Evolutionary conservation across 2,888 invertebrate species (phyloP).

Genomic region (Sipha maydis): DNA sequence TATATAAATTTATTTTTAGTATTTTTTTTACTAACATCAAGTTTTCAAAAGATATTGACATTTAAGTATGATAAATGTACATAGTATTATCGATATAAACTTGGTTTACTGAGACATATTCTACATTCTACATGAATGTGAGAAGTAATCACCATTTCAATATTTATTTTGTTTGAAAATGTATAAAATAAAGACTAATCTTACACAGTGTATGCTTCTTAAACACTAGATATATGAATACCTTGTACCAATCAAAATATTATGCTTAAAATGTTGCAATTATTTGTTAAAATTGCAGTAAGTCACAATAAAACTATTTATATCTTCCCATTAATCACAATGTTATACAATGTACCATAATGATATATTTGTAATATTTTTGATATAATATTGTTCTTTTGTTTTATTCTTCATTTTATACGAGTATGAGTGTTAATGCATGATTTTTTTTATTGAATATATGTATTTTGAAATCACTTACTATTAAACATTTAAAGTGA

Average conservation of each 20-base stretch:
- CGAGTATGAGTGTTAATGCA: no score
- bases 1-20: background rate
- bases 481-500: no score
- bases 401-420: no score
- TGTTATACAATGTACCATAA: no score
- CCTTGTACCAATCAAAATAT: conserved; percentile 18
- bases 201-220: conserved; percentile 62
- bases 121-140: conserved; percentile 66
- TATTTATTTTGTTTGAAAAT: conserved; percentile 63
- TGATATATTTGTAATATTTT: no score
- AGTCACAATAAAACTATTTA: no score
- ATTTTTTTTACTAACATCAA: background rate
- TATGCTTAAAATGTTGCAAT: no score
- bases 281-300: no score
- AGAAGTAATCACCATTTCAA: conserved; percentile 64
- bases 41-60: conserved; percentile 24
- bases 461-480: no score
- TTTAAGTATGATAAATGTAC: conserved; percentile 66
- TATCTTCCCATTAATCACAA: no score
- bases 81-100: conserved; percentile 68
- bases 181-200: conserved; percentile 64
- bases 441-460: no score
- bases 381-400: no score
- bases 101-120: conserved; percentile 66
- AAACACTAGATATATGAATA: conserved; percentile 59